phyloP scores from a whole-genome alignment of 2,797 vertebrate genomes.

The Sandelia bainsii region DNA sequence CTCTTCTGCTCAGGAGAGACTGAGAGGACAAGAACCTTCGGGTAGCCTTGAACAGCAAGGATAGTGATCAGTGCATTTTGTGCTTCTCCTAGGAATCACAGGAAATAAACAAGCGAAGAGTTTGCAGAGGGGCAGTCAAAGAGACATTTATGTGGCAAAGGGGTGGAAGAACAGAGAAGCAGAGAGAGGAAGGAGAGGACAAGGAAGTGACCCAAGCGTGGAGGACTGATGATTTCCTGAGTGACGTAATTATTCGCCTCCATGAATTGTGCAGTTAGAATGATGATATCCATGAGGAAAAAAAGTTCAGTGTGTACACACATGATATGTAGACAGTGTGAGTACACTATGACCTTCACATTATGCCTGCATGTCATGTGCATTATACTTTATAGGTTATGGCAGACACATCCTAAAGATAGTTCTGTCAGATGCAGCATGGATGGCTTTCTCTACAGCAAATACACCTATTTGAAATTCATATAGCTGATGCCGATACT shows the following conservation, averaged over 20 bases:
- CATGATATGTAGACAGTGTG: conserved; percentile 55
- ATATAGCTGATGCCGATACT: conserved; percentile 52
- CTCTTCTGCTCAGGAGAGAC: conserved; percentile 55
- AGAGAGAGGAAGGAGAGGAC: conserved; percentile 40
- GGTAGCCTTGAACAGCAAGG: conserved; percentile 75
- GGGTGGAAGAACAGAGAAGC: conserved; percentile 37
- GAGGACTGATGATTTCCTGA: conserved; percentile 82
- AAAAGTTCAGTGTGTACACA: conserved; percentile 54
- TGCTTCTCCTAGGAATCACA: conserved; percentile 60
- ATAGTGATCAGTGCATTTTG: conserved; percentile 68
- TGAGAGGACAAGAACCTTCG: conserved; percentile 67
- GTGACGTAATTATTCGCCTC: conserved; percentile 83
- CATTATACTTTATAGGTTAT: conserved; percentile 71
- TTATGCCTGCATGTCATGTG: conserved; percentile 67
- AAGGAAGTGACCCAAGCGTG: conserved; percentile 73
- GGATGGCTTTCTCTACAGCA: conserved; percentile 17
- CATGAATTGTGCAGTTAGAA: conserved; percentile 73
- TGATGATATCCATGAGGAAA: conserved; percentile 72
- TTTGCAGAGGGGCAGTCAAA: conserved; percentile 74
- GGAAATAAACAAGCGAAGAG: conserved; percentile 68
- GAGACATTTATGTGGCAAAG: conserved; percentile 59
- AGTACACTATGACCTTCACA: conserved; percentile 77
- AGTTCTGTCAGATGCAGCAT: conserved; percentile 26
- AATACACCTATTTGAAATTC: conserved; percentile 40
- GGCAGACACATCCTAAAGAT: conserved; percentile 62